These are phyloP conservation scores for Drosophila phalerata DNA, from an alignment of 2,888 invertebrate genomes.

Conservation along the genomic window DNA sequence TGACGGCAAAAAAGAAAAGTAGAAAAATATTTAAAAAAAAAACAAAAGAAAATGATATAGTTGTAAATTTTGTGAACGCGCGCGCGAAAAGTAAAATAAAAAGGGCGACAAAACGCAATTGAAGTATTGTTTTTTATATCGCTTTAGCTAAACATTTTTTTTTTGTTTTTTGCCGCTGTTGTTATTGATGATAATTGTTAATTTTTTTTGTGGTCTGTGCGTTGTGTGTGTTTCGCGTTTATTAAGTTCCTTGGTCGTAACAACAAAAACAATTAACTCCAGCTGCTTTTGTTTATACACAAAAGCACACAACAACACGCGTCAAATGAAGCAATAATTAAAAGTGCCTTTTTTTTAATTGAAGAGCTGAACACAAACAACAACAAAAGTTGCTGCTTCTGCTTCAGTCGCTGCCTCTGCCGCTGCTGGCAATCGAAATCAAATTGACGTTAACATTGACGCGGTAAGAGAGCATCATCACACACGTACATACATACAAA, in stretches of 20 bases:
- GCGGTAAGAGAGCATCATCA: conserved; percentile 69
- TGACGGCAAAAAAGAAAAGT: conserved; percentile 18
- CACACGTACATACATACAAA: conserved; percentile 21
- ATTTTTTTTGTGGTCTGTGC: conserved; percentile 31
- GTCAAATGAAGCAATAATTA: conserved; percentile 73
- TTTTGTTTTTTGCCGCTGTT: conserved; percentile 37
- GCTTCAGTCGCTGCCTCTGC: conserved; percentile 23
- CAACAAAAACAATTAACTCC: conserved; percentile 49
- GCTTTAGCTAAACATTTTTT: conserved; percentile 4
- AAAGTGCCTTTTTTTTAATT: conserved; percentile 79
- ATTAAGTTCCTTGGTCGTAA: conserved; percentile 64
- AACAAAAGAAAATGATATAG: conserved; percentile 25
- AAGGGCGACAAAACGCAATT: conserved; percentile 33
- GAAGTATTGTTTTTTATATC: conserved; percentile 19
- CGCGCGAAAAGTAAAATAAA: conserved; percentile 31
- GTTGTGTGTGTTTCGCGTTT: conserved; percentile 45
- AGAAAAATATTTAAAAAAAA: conserved; percentile 10
- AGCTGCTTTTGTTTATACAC: conserved; percentile 59
- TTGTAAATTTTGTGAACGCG: conserved; percentile 50
- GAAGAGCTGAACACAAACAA: conserved; percentile 52
- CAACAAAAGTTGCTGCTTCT: conserved; percentile 26
- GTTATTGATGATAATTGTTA: conserved; percentile 26
- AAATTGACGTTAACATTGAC: conserved; percentile 74
- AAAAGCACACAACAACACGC: conserved; percentile 32
- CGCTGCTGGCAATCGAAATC: conserved; percentile 62